phyloP scores from a whole-genome alignment of 2,113 vertebrate species.

The Dendrocopos noguchii region DNA sequence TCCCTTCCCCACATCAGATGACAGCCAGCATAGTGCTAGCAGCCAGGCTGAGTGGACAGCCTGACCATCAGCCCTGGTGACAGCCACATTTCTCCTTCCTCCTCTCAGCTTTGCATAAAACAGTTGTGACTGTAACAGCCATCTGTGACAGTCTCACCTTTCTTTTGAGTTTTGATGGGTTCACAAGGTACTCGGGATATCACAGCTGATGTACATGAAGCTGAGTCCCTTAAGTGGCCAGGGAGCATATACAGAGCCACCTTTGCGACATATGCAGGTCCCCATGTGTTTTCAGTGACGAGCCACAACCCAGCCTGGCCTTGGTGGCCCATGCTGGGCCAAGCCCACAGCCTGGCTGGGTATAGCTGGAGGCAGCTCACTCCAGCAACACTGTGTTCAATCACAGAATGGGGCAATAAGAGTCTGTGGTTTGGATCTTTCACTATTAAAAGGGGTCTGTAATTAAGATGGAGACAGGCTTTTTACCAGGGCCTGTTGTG shows the following conservation, averaged over 20 bases:
- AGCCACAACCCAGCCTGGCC: not conserved
- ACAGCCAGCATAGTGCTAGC: not conserved
- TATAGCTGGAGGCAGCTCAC: accelerated
- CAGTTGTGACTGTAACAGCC: accelerated
- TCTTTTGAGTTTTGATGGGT: not conserved
- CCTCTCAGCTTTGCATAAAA: not conserved
- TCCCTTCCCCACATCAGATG: accelerated
- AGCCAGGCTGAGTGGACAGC: not conserved
- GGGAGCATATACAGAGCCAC: not conserved
- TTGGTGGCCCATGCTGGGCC: not conserved
- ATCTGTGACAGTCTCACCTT: not conserved
- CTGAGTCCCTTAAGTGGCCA: not conserved
- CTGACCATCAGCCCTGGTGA: not conserved
- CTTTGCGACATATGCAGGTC: accelerated
- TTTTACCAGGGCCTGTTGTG: too few relatives aligned
- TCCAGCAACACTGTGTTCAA: not conserved
- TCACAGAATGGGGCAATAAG: not conserved
- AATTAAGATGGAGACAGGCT: too few relatives aligned
- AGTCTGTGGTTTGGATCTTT: not conserved
- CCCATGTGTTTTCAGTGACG: not conserved
- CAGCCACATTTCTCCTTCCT: not conserved
- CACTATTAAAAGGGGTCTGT: too few relatives aligned
- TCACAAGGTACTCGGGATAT: not conserved
- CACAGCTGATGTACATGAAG: accelerated
- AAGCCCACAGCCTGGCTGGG: accelerated